These are phyloP conservation scores for Pediacus dermestoides DNA, from an alignment of 2,888 invertebrate species.

Conservation along the genomic window DNA sequence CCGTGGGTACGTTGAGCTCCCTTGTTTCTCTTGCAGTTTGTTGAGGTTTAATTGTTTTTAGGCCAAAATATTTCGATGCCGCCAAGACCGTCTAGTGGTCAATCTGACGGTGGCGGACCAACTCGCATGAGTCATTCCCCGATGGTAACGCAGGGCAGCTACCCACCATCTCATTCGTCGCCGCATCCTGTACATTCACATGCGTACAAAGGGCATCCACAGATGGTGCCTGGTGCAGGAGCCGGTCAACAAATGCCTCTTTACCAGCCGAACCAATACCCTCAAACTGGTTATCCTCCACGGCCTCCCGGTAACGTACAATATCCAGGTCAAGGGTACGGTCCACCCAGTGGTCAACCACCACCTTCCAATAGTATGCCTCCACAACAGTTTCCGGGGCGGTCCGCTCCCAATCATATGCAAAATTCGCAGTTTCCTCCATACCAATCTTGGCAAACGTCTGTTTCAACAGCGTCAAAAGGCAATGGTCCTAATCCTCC, in stretches of 20 bases:
- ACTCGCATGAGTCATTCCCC: constrained; percentile 68
- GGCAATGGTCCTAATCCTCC: constrained; percentile 42
- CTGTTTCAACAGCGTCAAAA: constrained; percentile 20
- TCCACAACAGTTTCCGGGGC: constrained; percentile 53
- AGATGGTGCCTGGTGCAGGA: constrained; percentile 44
- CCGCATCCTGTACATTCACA: constrained; percentile 34
- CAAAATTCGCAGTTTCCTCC: constrained; percentile 50
- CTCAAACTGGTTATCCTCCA: constrained; percentile 53
- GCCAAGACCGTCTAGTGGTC: constrained; percentile 87
- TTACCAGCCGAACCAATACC: constrained; percentile 55
- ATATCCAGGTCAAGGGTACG: constrained; percentile 53
- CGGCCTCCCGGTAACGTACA: constrained; percentile 51
- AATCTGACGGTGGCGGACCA: constrained; percentile 59
- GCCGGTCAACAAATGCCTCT: constrained; percentile 53
- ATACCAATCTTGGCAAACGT: constrained; percentile 37
- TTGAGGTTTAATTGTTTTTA: constrained; percentile 39
- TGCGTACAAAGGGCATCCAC: constrained; percentile 59
- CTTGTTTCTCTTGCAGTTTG: neutral
- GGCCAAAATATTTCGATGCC: constrained; percentile 95
- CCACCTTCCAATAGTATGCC: constrained; percentile 48
- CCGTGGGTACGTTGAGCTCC: constrained; percentile 74
- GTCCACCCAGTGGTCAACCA: constrained; percentile 51
- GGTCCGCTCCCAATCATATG: constrained; percentile 57
- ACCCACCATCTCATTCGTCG: constrained; percentile 58
- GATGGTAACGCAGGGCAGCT: constrained; percentile 61